Base-by-base conservation (phyloP, 2,888 invertebrate genomes). In the Fabriciana adippe region DNA sequence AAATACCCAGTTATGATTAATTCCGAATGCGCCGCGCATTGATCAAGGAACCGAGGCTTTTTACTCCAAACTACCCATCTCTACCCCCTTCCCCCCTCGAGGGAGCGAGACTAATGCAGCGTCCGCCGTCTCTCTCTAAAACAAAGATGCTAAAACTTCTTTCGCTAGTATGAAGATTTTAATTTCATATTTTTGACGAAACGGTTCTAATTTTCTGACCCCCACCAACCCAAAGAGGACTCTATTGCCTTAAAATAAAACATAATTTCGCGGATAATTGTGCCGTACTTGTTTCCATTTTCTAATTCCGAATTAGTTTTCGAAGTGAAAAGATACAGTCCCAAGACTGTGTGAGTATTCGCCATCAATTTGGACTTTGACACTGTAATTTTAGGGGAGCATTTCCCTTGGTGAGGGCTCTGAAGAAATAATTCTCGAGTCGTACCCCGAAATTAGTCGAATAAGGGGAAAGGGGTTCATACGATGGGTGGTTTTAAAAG, bases 111-210 rank as follows among this genome's bases (percentile, higher is more conserved):
- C 92, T 92, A 91, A 92, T 90, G 90, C 90, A 88, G 79, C 85
- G 83, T 84, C 84, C 79, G 82, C 89, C 80, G 78, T 92, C 92
- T 90, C 91, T 76, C 90, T 92, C 92, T 92, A 92, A 92, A 92
- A 92, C 92, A 92, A 92, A 92, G 92, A 92, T 92, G 92, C 92
- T 92, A 91, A 92, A 92, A 92, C 92, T 92, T 92, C 92, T 92
- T 92, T 92, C 90, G 92, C 90, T 92, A 92, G 92, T 92, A 92
- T 92, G 90, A 92, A 92, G 92, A 92, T 92, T 92, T 92, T 92
- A 92, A 92, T 92, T 92, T 92, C 92, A 92, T 92, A 92, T 92
- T 92, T 92, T 92, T 92, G 92, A 92, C 86, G 90, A 90, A 92
- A 92, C 86, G 84, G 92, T 89, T 92, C 92, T 92, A 92, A 92